These are phyloP conservation scores for Microcebus griseorufus DNA, from an alignment of 2,113 vertebrate genomes.

Conservation along the genomic window DNA sequence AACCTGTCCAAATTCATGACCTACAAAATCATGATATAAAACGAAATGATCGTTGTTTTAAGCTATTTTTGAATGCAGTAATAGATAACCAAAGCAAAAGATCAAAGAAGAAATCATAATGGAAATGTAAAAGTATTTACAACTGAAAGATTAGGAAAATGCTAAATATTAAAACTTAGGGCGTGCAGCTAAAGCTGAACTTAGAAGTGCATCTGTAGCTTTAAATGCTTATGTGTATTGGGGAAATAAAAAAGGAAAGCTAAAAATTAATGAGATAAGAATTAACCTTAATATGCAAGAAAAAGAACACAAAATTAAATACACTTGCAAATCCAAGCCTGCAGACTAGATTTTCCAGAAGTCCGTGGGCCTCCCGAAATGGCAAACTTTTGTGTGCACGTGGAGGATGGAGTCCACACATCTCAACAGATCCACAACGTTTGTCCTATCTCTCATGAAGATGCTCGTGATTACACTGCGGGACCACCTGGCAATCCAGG, in stretches of 20 bases:
- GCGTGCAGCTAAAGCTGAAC: neutral
- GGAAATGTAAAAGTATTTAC: neutral
- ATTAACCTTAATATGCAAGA: neutral
- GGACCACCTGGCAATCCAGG: no score
- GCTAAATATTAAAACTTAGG: neutral
- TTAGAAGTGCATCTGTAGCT: neutral
- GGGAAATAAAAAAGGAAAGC: neutral
- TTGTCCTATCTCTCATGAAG: neutral
- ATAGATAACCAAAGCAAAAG: neutral
- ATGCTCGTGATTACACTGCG: neutral
- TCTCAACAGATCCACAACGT: fast-evolving
- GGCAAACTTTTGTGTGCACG: no score
- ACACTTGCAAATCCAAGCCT: neutral
- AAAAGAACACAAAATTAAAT: neutral
- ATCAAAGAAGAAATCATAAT: neutral
- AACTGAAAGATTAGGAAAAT: neutral
- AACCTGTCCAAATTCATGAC: neutral
- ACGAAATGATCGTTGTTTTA: neutral
- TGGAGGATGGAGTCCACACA: neutral
- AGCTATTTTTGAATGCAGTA: neutral
- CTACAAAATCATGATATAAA: neutral
- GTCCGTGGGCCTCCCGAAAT: neutral
- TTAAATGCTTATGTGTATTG: neutral
- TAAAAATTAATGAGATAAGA: neutral
- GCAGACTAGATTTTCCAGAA: neutral